Conservation (phyloP, 2,888 invertebrate genomes). For the Polyommatus icarus region DNA sequence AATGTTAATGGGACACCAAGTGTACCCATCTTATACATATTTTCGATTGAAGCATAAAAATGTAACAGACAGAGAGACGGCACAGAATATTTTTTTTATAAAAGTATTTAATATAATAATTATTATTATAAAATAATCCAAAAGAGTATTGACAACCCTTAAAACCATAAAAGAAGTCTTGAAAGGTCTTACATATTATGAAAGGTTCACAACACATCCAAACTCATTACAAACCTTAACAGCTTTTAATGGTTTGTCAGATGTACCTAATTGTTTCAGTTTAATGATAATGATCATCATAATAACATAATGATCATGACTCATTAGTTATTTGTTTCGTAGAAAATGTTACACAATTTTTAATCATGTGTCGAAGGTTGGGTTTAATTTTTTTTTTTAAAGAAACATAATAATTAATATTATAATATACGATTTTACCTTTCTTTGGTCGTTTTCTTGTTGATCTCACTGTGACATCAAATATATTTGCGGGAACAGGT, state of each 20-base stretch:
- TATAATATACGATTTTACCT: too few relatives aligned
- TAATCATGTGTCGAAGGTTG: background rate
- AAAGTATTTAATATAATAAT: too few relatives aligned
- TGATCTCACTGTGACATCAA: background rate
- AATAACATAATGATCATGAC: slow-evolving; percentile 17
- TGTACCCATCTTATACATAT: too few relatives aligned
- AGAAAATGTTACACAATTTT: background rate
- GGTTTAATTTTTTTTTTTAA: background rate
- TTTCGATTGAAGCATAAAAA: too few relatives aligned
- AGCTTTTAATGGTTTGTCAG: slow-evolving; percentile 28
- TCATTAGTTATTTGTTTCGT: slow-evolving; percentile 14
- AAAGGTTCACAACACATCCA: slow-evolving; percentile 45
- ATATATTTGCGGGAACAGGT: background rate
- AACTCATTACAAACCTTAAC: slow-evolving; percentile 20
- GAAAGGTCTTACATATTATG: slow-evolving; percentile 43
- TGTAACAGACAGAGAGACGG: too few relatives aligned
- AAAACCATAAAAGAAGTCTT: slow-evolving; percentile 39
- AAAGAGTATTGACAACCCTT: background rate
- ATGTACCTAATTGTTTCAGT: slow-evolving; percentile 24
- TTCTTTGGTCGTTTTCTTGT: background rate
- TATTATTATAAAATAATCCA: too few relatives aligned
- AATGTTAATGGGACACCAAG: too few relatives aligned
- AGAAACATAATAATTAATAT: too few relatives aligned
- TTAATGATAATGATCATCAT: slow-evolving; percentile 30
- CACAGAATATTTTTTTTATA: too few relatives aligned